Evolutionary conservation across 2,888 invertebrate species (phyloP).

Genomic region (Frankliniella intonsa): DNA sequence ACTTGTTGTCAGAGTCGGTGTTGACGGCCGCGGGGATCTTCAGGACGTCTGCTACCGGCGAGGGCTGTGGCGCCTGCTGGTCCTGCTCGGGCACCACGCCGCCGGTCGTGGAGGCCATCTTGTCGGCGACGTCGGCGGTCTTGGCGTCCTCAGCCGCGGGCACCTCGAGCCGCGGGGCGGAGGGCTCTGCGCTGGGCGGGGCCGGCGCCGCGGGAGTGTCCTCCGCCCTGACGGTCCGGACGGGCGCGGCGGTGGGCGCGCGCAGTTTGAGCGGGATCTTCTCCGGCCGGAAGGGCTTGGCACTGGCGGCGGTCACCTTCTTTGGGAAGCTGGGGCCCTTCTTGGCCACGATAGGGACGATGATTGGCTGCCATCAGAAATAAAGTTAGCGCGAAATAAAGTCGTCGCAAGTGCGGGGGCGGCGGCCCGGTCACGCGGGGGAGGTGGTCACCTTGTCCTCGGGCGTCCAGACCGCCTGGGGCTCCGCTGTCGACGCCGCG

Average conservation of each 20-base stretch:
- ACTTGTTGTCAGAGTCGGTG: neutral
- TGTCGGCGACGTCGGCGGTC: neutral
- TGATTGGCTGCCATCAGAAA: neutral
- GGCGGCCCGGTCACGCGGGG: neutral
- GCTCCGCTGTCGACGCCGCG: neutral
- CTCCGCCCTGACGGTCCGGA: neutral
- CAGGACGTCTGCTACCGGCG: neutral
- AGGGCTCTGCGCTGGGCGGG: too few relatives aligned
- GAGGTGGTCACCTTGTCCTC: neutral
- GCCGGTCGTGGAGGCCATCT: neutral
- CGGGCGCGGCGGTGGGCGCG: neutral
- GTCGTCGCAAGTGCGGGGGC: neutral
- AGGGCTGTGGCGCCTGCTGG: neutral
- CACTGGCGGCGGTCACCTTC: neutral
- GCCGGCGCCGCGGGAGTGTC: too few relatives aligned
- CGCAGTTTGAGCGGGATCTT: neutral
- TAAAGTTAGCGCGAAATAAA: neutral
- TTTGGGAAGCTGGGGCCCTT: conserved; percentile 3
- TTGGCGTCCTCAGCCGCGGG: neutral
- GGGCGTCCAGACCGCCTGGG: neutral
- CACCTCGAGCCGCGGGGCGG: too few relatives aligned
- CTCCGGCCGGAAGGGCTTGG: conserved; percentile 10
- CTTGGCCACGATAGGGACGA: conserved; percentile 15
- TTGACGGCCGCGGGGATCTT: neutral
- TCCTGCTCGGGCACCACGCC: neutral